These are phyloP conservation scores for Hephaestus fuliginosus DNA, from an alignment of 2,797 vertebrate species.

Conservation along the genomic window DNA sequence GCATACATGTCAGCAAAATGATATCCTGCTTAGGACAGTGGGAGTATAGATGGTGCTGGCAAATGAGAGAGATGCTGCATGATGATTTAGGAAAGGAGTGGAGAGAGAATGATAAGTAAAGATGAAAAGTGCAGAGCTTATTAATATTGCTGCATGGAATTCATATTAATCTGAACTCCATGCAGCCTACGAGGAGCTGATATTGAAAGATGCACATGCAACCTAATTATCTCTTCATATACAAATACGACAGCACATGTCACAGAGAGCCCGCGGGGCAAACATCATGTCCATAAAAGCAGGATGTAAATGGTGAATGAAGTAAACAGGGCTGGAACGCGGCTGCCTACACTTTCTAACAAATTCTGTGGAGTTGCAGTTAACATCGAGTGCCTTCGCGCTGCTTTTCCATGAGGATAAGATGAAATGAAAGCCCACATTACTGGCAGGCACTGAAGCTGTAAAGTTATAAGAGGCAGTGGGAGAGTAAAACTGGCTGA, in stretches of 20 bases:
- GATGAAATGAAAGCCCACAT: conserved; percentile 62
- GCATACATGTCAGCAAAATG: background rate
- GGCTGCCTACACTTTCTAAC: background rate
- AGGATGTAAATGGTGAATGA: conserved; percentile 13
- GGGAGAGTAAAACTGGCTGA: conserved; percentile 56
- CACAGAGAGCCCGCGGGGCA: conserved; percentile 2
- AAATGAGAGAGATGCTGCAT: conserved; percentile 22
- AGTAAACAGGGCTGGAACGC: conserved; percentile 12
- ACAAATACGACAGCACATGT: conserved; percentile 10
- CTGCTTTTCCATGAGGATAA: conserved; percentile 40
- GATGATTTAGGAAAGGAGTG: conserved; percentile 23
- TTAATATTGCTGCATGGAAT: background rate
- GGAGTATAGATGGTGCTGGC: conserved; percentile 11
- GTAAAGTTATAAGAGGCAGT: conserved; percentile 40
- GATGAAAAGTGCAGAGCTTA: conserved; percentile 23
- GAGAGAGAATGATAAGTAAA: conserved; percentile 24
- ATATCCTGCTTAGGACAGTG: background rate
- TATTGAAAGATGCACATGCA: conserved; percentile 27
- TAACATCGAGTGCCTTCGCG: conserved; percentile 31
- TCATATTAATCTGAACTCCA: conserved; percentile 32
- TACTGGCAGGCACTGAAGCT: conserved; percentile 65
- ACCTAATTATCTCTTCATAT: conserved; percentile 10
- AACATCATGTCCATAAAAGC: conserved; percentile 15
- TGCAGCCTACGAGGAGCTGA: conserved; percentile 18
- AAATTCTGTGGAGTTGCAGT: conserved; percentile 8